These are phyloP conservation scores for Sorex araneus DNA, from an alignment of 2,113 vertebrate genomes.

Conservation along the genomic window DNA sequence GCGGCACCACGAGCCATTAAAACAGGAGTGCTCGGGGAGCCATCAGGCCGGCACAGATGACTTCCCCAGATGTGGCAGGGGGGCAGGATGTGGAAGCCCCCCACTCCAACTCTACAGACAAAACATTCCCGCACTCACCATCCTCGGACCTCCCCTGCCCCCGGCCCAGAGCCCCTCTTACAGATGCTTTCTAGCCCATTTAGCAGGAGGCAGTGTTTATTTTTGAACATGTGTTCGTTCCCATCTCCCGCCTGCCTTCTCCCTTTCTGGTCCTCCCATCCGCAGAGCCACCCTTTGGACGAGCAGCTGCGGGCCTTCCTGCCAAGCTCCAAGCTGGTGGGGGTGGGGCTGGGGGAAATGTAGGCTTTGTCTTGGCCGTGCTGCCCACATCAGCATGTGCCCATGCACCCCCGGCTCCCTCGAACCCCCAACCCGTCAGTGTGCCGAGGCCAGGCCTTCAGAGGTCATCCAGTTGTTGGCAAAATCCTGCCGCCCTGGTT, in stretches of 20 bases:
- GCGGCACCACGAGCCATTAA: slow-evolving; percentile 97
- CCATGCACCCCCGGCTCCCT: neutral
- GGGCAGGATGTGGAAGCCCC: slow-evolving; percentile 95
- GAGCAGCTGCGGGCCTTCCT: neutral
- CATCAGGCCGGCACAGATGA: slow-evolving; percentile 91
- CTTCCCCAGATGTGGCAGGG: slow-evolving; percentile 96
- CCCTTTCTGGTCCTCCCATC: slow-evolving; percentile 61
- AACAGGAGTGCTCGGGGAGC: slow-evolving; percentile 91
- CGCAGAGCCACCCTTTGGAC: slow-evolving; percentile 58
- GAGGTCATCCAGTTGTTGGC: neutral
- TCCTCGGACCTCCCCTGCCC: slow-evolving; percentile 83
- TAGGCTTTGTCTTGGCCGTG: slow-evolving; percentile 68
- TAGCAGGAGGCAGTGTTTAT: slow-evolving; percentile 92
- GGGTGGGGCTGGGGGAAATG: neutral
- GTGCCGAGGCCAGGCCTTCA: neutral
- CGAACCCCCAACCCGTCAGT: neutral
- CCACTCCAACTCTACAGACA: slow-evolving; percentile 89
- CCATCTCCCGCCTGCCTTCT: slow-evolving; percentile 69
- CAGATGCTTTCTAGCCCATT: slow-evolving; percentile 92
- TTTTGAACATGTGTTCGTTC: slow-evolving; percentile 91
- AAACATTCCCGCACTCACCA: slow-evolving; percentile 90
- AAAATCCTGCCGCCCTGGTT: neutral
- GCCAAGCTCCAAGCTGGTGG: slow-evolving; percentile 45
- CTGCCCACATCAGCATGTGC: neutral
- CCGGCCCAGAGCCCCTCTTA: slow-evolving; percentile 86